Base-by-base conservation (phyloP, 2,888 invertebrate genomes). In the Byasa hedistus region DNA sequence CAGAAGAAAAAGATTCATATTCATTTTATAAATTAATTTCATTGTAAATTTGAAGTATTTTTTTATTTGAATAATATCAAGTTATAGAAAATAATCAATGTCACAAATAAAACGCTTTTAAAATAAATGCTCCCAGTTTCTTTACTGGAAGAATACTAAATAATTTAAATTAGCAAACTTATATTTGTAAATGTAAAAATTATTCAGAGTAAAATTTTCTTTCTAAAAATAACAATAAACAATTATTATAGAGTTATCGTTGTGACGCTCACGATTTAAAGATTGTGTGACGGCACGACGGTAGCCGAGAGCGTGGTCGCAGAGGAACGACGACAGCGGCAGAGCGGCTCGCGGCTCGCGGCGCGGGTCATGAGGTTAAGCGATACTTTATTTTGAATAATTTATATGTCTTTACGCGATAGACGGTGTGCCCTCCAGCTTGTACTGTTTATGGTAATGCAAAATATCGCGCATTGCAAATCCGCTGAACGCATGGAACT, bases 351-450 rank as follows among this genome's bases (percentile, higher is more conserved):
- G 78, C 82, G 77, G 76, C 75, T 74, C 72, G 78, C 82, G 77
- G 82, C 79, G 75, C 79, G 77, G 79, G 88, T 87, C 90, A 87
- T 83, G 73, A 75, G 91, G 91, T 90, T 91, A 91, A 91, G 88
- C 91, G 91, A 91, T 91, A 91, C 91, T 91, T 91, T 91, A 91
- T 91, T 91, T 91, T 91, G 91, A 91, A 91, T 91, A 91, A 91
- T 91, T 91, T 91, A 91, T 91, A 90, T 90, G 89, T 90, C 87
- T 86, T 83, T 82, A 81, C 78, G 84, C 90, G 91, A 91, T 91
- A 90, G 91, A 89, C 89, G 88, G 86, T 86, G 81, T 89, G 89
- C 89, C 85, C 89, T 90, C 88, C 87, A 86, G 83, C 85, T 86
- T 83, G 86, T 87, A 85, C 91, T 86, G 89, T 88, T 91, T 91